Evolutionary conservation across 2,888 invertebrate genomes (phyloP), one percentile per base, ranked within the genome.

Genomic region (Eledona agricola): DNA sequence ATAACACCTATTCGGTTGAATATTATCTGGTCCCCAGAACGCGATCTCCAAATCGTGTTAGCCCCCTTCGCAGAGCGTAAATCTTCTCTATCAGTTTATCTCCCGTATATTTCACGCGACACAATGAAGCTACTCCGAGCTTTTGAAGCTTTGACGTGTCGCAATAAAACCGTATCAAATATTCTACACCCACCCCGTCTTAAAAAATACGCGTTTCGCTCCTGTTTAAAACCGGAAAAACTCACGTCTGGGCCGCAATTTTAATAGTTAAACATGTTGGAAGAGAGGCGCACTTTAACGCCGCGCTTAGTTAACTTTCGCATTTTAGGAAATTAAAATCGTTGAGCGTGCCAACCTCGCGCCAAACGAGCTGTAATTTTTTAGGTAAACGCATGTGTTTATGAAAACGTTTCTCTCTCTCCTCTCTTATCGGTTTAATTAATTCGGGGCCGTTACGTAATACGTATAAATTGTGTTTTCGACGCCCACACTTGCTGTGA

Each of bases 211-310:
- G 19, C 19, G 6, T 19, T 19, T 17, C 16, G 13, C 17, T 34
- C 20, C 20, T 23, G 45, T 58, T 51, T 55, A 12, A 57, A 7
- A 15, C 6, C 52, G 55, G 62, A 61, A 63, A 58, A 59, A 59
- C 55, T 40, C 59, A 55, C 59, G 61, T 61, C 56, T 49, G 52
- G 61, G 60, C 61, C 59, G 54, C 59, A 61, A 63, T 63, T 62
- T 62, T 60, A 58, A 57, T 62, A 60, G 62, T 63, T 56, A 62
- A 63, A 60, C 60, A 60, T 54, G 54, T 43, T 35, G 28, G 23
- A 34, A 28, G 35, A 19, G 35, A 49, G 32, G 49, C 47, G 43
- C 37, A 43, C 35, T 35, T 51, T 23, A 51, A 37, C 34, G 43
- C 43, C 37, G 51, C 32, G 26, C 29, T 51, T 51, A 40, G 51